Percentiles rank a stretch among this genome's conserved stretches.
phyloP scores from a whole-genome alignment of 1,140 invertebrate species.

The Drosophila micromelanica region DNA sequence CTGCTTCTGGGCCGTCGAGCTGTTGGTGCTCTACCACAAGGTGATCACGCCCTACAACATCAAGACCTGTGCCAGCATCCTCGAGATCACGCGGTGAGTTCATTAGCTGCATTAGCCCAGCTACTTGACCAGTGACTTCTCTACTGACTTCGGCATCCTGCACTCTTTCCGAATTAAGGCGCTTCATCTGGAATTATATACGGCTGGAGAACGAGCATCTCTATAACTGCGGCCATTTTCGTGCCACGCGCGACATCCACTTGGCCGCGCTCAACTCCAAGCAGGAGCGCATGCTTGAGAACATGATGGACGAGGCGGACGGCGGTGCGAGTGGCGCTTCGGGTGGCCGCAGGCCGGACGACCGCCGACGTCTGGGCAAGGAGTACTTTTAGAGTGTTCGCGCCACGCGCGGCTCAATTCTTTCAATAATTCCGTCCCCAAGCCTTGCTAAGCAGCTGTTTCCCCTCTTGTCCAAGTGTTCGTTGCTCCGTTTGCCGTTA shows the following conservation, averaged over 20 bases:
- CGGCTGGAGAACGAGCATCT: constrained; percentile 70
- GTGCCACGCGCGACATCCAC: constrained; percentile 68
- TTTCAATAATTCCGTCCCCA: neutral
- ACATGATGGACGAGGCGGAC: constrained; percentile 66
- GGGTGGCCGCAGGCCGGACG: constrained; percentile 11
- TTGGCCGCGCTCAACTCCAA: constrained; percentile 58
- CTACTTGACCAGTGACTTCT: neutral
- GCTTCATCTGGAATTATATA: constrained; percentile 79
- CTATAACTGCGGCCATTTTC: constrained; percentile 64
- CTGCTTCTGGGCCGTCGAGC: constrained; percentile 95
- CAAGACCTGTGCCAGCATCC: constrained; percentile 51
- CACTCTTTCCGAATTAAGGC: constrained; percentile 36
- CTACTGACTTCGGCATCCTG: neutral
- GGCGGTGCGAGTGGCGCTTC: constrained; percentile 15
- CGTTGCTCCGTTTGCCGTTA: constrained; percentile 28
- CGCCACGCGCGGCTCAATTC: neutral
- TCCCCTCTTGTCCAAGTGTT: neutral
- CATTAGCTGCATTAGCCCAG: no score
- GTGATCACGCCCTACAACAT: constrained; percentile 53
- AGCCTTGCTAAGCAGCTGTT: neutral
- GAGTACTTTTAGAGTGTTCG: constrained; percentile 55
- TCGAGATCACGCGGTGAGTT: constrained; percentile 74
- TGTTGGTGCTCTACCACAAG: constrained; percentile 90
- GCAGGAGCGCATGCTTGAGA: constrained; percentile 63
- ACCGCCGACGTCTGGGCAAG: constrained; percentile 54